A percentile compares a stretch with the other conserved stretches of the same genome.
Evolutionary conservation across 2,797 vertebrate species (phyloP).

Genomic region (Anas georgica): DNA sequence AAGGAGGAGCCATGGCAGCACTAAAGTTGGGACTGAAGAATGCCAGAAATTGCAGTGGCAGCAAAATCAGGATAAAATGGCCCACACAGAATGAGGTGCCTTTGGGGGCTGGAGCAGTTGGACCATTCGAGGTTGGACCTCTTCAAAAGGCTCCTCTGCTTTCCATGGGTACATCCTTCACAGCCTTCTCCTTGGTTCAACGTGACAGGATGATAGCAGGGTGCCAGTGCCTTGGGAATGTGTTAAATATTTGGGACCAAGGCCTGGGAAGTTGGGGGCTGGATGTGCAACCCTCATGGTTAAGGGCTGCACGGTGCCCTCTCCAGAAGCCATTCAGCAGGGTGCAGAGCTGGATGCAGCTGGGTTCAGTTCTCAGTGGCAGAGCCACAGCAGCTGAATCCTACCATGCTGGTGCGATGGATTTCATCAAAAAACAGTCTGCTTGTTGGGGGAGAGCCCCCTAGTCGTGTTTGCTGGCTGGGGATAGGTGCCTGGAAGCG

Average conservation of each 20-base stretch:
- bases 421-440: background rate
- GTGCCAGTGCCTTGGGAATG: background rate
- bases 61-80: background rate
- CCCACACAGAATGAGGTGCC: background rate
- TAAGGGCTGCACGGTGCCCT: background rate
- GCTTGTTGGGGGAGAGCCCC: background rate
- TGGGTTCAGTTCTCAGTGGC: background rate
- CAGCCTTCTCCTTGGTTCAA: background rate
- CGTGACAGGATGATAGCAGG: background rate
- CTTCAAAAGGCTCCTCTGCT: background rate
- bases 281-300: no score
- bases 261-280: background rate
- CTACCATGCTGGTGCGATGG: accelerated
- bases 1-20: background rate
- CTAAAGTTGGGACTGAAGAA: background rate
- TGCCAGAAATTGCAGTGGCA: background rate
- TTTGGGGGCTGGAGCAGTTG: background rate
- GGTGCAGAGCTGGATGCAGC: background rate
- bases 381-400: background rate
- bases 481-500: background rate
- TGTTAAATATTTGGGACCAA: background rate
- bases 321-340: background rate
- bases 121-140: background rate
- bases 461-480: background rate
- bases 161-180: background rate